Evolutionary conservation across 2,888 invertebrate genomes (phyloP), one percentile per base, ranked within the genome.

Genomic region (Hydrotaea cyrtoneurina): DNA sequence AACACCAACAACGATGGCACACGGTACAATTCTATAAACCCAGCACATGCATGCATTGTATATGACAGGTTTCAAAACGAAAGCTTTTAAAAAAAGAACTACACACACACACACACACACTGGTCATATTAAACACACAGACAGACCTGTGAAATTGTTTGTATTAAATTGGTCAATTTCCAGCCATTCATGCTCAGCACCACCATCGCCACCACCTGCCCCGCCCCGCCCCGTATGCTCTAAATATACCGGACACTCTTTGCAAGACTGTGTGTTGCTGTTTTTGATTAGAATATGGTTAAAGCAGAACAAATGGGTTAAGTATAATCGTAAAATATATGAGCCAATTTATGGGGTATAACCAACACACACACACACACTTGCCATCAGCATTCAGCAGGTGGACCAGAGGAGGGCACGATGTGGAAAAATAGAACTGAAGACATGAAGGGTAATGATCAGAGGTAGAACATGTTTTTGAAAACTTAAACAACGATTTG

Each of bases 81-180:
- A 36, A 43, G 64, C 57, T 55, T 43, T 31, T 36, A 26, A 21
- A 43, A 39, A 79, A 21, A 55, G 10, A 79, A 72, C 53, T 50
- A 59, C 72, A 64, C 71, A 69, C 50, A 50, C 64, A 82, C 11
- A 55, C 15, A 57, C 57, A 46, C 46, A 43, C 19, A 75, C 55
- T 82, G 43, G 39, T 79, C 69, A 75, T 73, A 57, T 83, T 83
- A 57, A 76, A 73, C 66, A 76, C n/a, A 31, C 31, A 31, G 31
- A 31, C 69, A 77, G 83, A 80, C 76, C 72, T 83, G 83, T 80
- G 76, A 76, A 83, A 83, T 80, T 83, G 79, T 83, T 77, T 83
- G 79, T 77, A 73, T 80, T 72, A 80, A 83, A 79, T 83, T 83
- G 79, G 83, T 83, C 76, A 80, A 83, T 80, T 80, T 83, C 64